Evolutionary conservation across 2,113 vertebrate species (phyloP).

Genomic region (Tachycineta bicolor): DNA sequence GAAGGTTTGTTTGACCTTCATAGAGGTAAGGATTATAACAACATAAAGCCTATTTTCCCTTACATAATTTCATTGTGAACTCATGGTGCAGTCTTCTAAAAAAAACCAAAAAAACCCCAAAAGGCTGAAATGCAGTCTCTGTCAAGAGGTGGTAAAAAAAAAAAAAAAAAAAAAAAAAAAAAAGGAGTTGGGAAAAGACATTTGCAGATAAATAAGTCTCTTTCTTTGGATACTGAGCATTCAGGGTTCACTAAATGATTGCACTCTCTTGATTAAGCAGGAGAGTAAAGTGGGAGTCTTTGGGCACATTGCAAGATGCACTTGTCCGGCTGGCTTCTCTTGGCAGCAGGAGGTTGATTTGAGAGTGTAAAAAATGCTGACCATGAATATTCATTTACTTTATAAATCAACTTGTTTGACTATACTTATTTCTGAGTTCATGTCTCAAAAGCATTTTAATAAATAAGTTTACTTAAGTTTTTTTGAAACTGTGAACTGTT

Average conservation of each 20-base stretch:
- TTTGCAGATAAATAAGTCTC: neutral
- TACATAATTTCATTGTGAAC: neutral
- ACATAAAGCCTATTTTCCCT: neutral
- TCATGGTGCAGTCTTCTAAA: neutral
- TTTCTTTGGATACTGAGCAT: neutral
- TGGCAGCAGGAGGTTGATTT: slow-evolving; percentile 25
- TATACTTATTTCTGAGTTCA: neutral
- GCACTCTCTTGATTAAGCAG: neutral
- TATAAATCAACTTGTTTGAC: neutral
- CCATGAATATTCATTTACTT: slow-evolving; percentile 45
- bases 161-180: neutral
- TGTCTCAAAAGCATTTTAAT: neutral
- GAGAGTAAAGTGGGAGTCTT: neutral
- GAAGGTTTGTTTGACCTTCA: neutral
- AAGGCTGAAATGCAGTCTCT: neutral
- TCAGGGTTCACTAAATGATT: neutral
- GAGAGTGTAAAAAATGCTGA: neutral
- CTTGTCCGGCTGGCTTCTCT: neutral
- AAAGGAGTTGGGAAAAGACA: neutral
- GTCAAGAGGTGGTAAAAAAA: neutral
- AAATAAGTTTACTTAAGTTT: neutral
- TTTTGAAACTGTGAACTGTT: neutral
- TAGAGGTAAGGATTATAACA: neutral
- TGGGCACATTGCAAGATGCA: neutral
- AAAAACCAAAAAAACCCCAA: neutral